A percentile compares a stretch with the other conserved stretches of the same genome.
These are phyloP conservation scores for Nyctalus aviator DNA, from an alignment of 2,797 vertebrate species.

Conservation along the genomic window DNA sequence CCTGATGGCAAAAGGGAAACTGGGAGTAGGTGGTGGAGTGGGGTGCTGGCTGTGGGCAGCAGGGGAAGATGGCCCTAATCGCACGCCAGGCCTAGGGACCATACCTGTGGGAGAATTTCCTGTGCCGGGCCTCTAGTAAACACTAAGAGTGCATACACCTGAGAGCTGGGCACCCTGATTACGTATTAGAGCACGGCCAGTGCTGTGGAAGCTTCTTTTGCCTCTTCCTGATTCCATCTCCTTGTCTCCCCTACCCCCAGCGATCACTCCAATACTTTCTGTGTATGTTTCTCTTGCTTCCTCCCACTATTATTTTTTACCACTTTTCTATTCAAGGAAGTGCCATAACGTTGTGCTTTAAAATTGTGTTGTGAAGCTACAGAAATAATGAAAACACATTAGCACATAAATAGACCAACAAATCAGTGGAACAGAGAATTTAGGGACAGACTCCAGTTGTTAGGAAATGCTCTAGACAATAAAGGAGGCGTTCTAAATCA, in stretches of 20 bases:
- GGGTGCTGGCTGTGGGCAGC: too few relatives aligned
- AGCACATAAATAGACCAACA: background rate
- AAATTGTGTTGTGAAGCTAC: conserved; percentile 10
- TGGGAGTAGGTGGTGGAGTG: too few relatives aligned
- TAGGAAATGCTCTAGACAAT: background rate
- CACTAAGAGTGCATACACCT: background rate
- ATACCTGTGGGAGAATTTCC: too few relatives aligned
- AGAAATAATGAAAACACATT: conserved; percentile 50
- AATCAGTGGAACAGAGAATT: conserved; percentile 7
- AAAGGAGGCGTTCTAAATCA: background rate
- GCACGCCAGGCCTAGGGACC: too few relatives aligned
- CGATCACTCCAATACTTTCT: background rate
- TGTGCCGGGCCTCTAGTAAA: background rate
- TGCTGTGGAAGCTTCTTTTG: rapidly evolving
- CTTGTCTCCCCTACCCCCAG: background rate
- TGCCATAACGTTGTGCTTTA: background rate
- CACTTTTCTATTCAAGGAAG: background rate
- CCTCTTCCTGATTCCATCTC: background rate
- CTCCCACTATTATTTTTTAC: background rate
- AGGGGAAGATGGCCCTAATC: too few relatives aligned
- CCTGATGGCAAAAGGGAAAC: too few relatives aligned
- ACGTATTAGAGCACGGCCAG: background rate
- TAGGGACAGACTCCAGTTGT: background rate
- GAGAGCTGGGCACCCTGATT: rapidly evolving
- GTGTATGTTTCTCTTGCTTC: background rate